phyloP scores from a whole-genome alignment of 2,888 invertebrate genomes.

The Pandemis corylana region DNA sequence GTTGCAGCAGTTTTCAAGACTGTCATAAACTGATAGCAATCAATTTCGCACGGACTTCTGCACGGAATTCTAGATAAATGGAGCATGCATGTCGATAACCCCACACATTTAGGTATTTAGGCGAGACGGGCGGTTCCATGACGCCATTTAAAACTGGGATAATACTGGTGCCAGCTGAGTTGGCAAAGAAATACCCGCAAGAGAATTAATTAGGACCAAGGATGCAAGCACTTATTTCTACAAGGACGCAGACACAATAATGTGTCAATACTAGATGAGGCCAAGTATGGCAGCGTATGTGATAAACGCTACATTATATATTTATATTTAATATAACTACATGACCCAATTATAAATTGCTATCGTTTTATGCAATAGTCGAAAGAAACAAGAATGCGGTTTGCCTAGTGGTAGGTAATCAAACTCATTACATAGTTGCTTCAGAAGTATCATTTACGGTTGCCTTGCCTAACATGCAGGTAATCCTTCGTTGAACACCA shows the following conservation, averaged over 20 bases:
- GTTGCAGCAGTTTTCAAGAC: background rate
- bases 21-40: background rate
- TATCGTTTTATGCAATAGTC: too few relatives aligned
- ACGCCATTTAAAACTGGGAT: conserved; percentile 44
- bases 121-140: conserved; percentile 19
- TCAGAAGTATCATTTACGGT: too few relatives aligned
- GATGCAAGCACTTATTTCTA: conserved; percentile 14
- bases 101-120: conserved; percentile 10
- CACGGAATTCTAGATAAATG: conserved; percentile 5
- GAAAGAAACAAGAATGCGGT: too few relatives aligned
- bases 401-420: too few relatives aligned
- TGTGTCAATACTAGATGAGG: conserved; percentile 12
- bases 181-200: conserved; percentile 60
- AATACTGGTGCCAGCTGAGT: conserved; percentile 66
- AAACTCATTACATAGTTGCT: too few relatives aligned
- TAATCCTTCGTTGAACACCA: too few relatives aligned
- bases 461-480: too few relatives aligned
- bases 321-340: background rate
- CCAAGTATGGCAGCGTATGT: background rate
- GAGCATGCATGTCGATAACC: conserved; percentile 7
- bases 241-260: conserved; percentile 26
- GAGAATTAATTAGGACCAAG: conserved; percentile 58
- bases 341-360: conserved; percentile 10
- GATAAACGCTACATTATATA: conserved; percentile 8
- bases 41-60: background rate